Conservation (phyloP, 2,888 invertebrate species). For the Drosophila setosimentum region DNA sequence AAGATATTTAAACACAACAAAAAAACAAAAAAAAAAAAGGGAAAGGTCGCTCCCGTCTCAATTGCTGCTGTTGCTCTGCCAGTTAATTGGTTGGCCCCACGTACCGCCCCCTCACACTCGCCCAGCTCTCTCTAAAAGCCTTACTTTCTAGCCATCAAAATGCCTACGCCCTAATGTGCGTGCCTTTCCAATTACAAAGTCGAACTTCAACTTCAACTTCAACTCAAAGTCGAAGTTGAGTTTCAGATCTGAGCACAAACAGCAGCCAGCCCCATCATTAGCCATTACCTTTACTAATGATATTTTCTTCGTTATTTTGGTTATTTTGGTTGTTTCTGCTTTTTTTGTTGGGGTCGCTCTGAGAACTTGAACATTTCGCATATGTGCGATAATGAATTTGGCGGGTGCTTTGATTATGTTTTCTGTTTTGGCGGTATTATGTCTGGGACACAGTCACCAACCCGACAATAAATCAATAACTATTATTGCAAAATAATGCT, state of each 20-base stretch:
- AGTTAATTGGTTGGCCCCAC: constrained; percentile 55
- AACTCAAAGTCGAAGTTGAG: constrained; percentile 11
- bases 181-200: constrained; percentile 73
- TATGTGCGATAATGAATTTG: constrained; percentile 66
- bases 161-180: constrained; percentile 79
- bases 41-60: constrained; percentile 44
- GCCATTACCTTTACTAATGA: constrained; percentile 63
- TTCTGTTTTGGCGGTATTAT: not conserved
- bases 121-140: not conserved
- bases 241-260: constrained; percentile 12
- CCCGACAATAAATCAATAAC: constrained; percentile 78
- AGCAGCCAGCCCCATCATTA: constrained; percentile 64
- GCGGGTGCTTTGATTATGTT: constrained; percentile 69
- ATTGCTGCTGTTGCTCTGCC: constrained; percentile 18
- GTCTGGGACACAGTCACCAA: constrained; percentile 52
- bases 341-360: constrained; percentile 21
- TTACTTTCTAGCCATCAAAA: constrained; percentile 73
- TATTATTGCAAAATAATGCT: constrained; percentile 75
- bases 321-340: not conserved
- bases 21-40: constrained; percentile 29
- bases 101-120: constrained; percentile 2
- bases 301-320: constrained; percentile 35
- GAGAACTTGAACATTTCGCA: constrained; percentile 63
- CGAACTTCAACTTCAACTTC: constrained; percentile 12
- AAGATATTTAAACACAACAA: not conserved